Evolutionary conservation across 2,797 vertebrate genomes (phyloP).

Genomic region (Gorsachius magnificus): DNA sequence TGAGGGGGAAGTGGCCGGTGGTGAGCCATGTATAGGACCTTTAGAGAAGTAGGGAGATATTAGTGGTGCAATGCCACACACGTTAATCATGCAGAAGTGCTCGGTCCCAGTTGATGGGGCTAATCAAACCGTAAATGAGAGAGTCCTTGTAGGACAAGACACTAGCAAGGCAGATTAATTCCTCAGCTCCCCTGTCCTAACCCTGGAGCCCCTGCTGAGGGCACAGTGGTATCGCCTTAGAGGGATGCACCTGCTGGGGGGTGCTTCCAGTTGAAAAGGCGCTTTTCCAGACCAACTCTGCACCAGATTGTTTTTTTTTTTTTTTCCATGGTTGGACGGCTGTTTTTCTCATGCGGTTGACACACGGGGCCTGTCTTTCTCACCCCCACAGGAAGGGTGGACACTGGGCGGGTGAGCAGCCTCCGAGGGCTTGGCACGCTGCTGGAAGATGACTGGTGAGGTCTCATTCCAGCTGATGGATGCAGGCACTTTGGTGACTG

Average conservation of each 20-base stretch:
- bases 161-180: not conserved
- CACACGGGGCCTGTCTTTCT: not conserved
- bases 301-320: not conserved
- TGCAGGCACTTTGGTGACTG: not conserved
- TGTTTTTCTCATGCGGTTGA: not conserved
- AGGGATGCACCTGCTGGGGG: not conserved
- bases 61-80: not conserved
- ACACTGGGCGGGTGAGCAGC: not conserved
- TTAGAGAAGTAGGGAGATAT: slow-evolving; percentile 36
- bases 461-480: not conserved
- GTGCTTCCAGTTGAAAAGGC: not conserved
- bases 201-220: not conserved
- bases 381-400: not conserved
- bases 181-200: not conserved
- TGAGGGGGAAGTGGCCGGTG: slow-evolving; percentile 35
- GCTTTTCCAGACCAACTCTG: not conserved
- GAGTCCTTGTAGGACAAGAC: not conserved
- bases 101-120: not conserved
- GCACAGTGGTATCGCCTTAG: not conserved
- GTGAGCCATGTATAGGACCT: slow-evolving; percentile 5
- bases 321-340: not conserved
- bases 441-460: not conserved
- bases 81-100: not conserved
- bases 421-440: not conserved
- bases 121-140: not conserved